phyloP scores from a whole-genome alignment of 2,797 vertebrate genomes.

The Malurus splendens region DNA sequence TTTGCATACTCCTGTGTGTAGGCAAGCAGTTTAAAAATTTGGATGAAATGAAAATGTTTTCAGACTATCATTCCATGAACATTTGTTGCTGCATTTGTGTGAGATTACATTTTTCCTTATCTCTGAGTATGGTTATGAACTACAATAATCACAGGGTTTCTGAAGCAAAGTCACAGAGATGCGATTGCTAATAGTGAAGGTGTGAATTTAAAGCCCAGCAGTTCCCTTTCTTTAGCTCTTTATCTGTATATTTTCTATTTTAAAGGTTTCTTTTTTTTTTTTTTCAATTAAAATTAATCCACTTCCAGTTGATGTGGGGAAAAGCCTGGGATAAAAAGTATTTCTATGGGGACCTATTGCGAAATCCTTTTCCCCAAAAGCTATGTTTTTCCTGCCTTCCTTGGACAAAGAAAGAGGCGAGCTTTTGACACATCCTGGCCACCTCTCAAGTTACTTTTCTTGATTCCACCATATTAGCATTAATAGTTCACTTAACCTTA shows the following conservation, averaged over 20 bases:
- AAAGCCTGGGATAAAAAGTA: neutral
- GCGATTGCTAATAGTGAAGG: neutral
- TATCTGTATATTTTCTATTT: neutral
- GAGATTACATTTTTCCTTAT: conserved; percentile 12
- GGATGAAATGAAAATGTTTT: conserved; percentile 8
- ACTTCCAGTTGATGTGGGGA: neutral
- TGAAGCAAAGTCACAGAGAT: neutral
- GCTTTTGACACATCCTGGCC: neutral
- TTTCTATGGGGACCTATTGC: neutral
- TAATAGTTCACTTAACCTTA: neutral
- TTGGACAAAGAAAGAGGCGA: neutral
- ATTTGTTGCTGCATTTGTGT: conserved; percentile 22
- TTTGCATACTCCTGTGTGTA: neutral
- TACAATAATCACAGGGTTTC: conserved; percentile 12
- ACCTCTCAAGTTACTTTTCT: neutral
- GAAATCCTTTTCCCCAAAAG: neutral
- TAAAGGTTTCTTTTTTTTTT: neutral
- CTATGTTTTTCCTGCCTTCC: neutral
- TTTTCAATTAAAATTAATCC: neutral
- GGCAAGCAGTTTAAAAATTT: neutral
- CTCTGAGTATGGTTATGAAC: neutral
- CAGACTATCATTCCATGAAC: conserved; percentile 6
- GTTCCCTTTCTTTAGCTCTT: neutral
- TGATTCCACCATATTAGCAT: neutral
- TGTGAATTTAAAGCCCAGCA: conserved; percentile 2